Base-by-base conservation (phyloP, 2,797 vertebrate genomes). In the Gastrophryne carolinensis region DNA sequence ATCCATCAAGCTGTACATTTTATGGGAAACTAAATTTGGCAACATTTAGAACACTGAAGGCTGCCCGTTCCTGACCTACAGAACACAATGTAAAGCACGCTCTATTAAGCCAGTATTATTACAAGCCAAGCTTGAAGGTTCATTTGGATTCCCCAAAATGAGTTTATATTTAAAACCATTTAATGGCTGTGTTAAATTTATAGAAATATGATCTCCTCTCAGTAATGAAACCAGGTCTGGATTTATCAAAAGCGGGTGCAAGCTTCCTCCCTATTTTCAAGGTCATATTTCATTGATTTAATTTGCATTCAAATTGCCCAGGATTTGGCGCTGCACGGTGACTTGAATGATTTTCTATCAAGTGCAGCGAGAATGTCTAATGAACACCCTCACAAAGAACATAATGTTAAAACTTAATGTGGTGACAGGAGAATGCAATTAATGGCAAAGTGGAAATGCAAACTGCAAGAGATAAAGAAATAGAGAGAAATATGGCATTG, bases 221-320 rank as follows among this genome's bases (percentile, higher is more conserved):
- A 30, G 17, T 69, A 76, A 69, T 69, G 65, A 76, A 34, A 41
- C 23, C 64, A 34, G 26, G 69, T 70, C 65, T 29, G 56, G n/a
- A 75, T 75, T 62, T 69, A 63, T 69, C 47, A 63, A 70, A 76
- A 63, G 34, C 21, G 56, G 56, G 32, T 35, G 23, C 34, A 53
- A 63, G 29, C 11, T 69, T 69, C 47, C 54, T 49, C 12, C 39
- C 60, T 62, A 65, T 67, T 44, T 67, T 37, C 74, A 76, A 76
- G 74, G 74, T 76, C 65, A 76, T 76, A 76, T 69, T 76, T 69
- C 44, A 76, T 70, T 76, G 74, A 76, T 76, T 76, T 76, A 32
- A 76, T 76, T 76, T 76, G 58, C 74, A 76, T 76, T 63, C 35
- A 69, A 56, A 76, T 70, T 69, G 54, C 13, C 57, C 49, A 63